Conservation (phyloP, 2,797 vertebrate genomes). For the Ceyx erithaca region DNA sequence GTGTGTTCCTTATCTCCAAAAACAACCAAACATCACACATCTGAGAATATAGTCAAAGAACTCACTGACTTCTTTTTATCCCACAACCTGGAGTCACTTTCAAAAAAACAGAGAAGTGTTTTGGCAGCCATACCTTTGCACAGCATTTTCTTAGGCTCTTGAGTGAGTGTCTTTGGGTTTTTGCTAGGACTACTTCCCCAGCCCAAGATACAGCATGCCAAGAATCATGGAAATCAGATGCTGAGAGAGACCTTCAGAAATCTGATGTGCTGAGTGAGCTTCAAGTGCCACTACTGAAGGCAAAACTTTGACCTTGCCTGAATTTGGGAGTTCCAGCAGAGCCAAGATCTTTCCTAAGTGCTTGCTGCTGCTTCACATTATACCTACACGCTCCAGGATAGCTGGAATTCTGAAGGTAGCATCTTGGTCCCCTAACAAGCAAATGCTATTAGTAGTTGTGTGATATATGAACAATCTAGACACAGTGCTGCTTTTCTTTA, state of each 20-base stretch:
- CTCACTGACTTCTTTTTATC: neutral
- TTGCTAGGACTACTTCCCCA: neutral
- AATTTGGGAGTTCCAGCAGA: neutral
- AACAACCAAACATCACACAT: neutral
- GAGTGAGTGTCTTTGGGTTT: neutral
- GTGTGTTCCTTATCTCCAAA: neutral
- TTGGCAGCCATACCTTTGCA: neutral
- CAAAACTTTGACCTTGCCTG: neutral
- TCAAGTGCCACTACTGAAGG: neutral
- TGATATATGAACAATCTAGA: neutral
- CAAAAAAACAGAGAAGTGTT: neutral
- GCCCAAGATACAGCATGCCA: accelerated
- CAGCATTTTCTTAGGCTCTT: neutral
- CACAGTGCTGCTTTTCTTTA: neutral
- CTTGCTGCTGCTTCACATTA: neutral
- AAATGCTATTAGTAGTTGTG: neutral
- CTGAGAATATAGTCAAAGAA: neutral
- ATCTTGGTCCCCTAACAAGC: neutral
- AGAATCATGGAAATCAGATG: neutral
- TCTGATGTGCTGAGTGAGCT: neutral
- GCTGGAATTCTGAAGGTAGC: neutral
- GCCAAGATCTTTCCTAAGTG: neutral
- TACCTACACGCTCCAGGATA: neutral
- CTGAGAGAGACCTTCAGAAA: neutral
- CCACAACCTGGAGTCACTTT: neutral